Evolutionary conservation across 2,797 vertebrate genomes (phyloP), one percentile per base, ranked within the genome.

Genomic region (Propithecus perrieri): DNA sequence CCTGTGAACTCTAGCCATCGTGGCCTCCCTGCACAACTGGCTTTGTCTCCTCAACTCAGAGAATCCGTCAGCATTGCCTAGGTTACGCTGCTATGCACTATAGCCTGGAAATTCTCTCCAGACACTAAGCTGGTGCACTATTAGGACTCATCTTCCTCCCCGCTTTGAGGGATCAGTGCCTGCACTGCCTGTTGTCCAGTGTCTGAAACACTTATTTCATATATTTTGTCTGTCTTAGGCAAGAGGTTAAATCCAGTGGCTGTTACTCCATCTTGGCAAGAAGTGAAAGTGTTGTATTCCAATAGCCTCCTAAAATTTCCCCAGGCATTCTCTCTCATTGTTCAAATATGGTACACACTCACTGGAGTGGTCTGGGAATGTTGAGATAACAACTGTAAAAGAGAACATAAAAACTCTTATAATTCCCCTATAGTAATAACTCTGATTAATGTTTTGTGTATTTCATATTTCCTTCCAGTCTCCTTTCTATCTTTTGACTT

Each of bases 401-500:
- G 30, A 69, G 17, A 63, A 59, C 50, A n/a, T 67, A 53, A 87
- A 91, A 38, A 67, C 22, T 57, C 14, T 43, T 22, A 1, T 78
- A 74, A 53, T 76, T 74, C 13, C n/a, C 22, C 33, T 41, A 14
- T 28, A 63, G 57, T 84, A 79, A 87, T 69, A 89, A 76, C 46
- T 76, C 46, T 71, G 78, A 71, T 65, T 71, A 61, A 63, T 28
- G 2, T 41, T 96, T 76, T 59, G 26, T 88, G 14, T n/a, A 81
- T 71, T 92, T 80, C 72, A 30, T 84, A 41, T 76, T 83, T 85
- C 50, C 43, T 87, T 95, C 33, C 4, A 65, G 43, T 91, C 26
- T 85, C 93, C 76, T 71, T 91, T 94, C 41, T 78, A 0, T 67
- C 22, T 95, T 93, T 83, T 78, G 33, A 78, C 72, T 71, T 71